Percentiles rank a stretch among this genome's conserved stretches.
phyloP scores from a whole-genome alignment of 2,113 vertebrate species.

The Falco punctatus region DNA sequence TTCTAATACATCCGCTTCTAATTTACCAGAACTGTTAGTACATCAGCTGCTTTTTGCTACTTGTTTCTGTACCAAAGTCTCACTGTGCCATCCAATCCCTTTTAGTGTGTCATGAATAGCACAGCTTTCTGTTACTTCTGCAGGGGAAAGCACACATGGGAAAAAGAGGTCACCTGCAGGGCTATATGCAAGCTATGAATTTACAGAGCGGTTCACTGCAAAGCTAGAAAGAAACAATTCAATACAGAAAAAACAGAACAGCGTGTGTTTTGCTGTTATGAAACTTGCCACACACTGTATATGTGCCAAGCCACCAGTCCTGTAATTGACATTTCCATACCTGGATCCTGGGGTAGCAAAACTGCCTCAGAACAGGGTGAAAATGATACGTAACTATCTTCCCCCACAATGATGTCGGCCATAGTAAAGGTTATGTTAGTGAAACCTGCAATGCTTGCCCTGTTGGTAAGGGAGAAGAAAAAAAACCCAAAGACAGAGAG shows the following conservation, averaged over 20 bases:
- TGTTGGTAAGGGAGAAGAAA: constrained; percentile 23
- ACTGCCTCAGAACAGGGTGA: constrained; percentile 50
- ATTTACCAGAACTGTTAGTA: not conserved
- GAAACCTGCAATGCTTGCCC: constrained; percentile 78
- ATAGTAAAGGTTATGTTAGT: constrained; percentile 62
- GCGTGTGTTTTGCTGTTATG: accelerated
- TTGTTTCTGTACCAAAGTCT: not conserved
- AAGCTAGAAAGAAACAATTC: not conserved
- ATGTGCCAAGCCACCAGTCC: not conserved
- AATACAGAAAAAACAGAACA: not conserved
- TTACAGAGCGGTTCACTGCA: not conserved
- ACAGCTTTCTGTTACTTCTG: not conserved
- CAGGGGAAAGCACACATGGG: not conserved
- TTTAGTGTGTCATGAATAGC: not conserved
- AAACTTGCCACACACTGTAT: not conserved
- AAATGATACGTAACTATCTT: constrained; percentile 71
- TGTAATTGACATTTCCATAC: constrained; percentile 40
- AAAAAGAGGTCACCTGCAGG: not conserved
- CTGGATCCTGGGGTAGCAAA: constrained; percentile 75
- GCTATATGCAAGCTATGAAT: not conserved
- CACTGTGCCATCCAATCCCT: not conserved
- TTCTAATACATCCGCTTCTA: not conserved
- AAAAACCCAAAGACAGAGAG: not conserved
- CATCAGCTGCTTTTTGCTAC: not conserved
- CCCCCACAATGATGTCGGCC: not conserved